These are phyloP conservation scores for Trissolcus basalis DNA, from an alignment of 1,140 invertebrate species.

Conservation along the genomic window DNA sequence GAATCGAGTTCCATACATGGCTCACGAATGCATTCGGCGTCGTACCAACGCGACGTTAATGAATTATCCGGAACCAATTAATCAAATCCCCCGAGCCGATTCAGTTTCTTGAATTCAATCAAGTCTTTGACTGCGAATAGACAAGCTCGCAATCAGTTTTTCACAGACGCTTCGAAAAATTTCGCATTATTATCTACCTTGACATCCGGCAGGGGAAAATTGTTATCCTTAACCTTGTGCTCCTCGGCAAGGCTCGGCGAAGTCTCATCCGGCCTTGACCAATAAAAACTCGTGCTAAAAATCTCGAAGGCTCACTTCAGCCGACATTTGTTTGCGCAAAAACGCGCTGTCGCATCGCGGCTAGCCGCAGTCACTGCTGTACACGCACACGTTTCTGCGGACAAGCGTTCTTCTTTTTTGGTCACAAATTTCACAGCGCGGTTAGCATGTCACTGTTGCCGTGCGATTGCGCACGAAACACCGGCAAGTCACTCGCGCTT, in stretches of 20 bases:
- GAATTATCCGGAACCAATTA: slow-evolving; percentile 1
- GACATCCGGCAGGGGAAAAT: slow-evolving; percentile 8
- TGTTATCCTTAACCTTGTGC: slow-evolving; percentile 46
- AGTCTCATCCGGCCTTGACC: slow-evolving; percentile 36
- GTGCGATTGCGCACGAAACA: slow-evolving; percentile 41
- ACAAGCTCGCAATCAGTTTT: no score
- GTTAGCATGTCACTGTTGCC: slow-evolving; percentile 31
- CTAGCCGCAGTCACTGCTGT: slow-evolving; percentile 1
- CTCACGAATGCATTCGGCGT: neutral
- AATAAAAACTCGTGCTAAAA: slow-evolving; percentile 10
- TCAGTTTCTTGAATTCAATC: neutral
- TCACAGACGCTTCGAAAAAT: neutral
- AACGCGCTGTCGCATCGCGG: no score
- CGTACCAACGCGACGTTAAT: slow-evolving; percentile 2
- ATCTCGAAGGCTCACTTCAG: slow-evolving; percentile 7
- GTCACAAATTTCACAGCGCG: slow-evolving; percentile 41
- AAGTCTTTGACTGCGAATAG: neutral
- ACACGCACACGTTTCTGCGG: slow-evolving; percentile 4
- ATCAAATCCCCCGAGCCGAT: neutral
- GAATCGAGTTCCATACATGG: slow-evolving; percentile 6
- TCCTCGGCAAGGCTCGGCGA: slow-evolving; percentile 22
- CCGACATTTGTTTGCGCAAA: slow-evolving; percentile 15
- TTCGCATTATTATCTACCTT: slow-evolving; percentile 20
- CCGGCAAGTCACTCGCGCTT: slow-evolving; percentile 40
- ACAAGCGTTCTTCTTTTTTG: slow-evolving; percentile 11